Conservation (phyloP, 2,797 vertebrate species). For the Muscicapa comitata region DNA sequence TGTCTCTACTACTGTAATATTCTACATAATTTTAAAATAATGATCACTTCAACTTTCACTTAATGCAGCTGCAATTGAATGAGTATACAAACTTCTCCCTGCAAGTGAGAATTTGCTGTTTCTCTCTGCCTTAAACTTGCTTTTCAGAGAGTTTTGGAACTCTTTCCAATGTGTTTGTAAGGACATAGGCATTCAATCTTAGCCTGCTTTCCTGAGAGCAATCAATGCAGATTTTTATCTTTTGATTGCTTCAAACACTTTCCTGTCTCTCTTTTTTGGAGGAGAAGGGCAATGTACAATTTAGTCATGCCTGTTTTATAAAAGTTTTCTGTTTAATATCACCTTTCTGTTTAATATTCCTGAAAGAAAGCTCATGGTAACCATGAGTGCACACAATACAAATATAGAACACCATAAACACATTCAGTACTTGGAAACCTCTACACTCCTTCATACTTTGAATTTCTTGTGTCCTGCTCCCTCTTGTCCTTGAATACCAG, state of each 20-base stretch:
- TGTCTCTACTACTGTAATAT: not conserved
- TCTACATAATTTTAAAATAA: not conserved
- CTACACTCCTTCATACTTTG: not conserved
- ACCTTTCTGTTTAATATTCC: not conserved
- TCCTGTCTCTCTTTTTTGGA: not conserved
- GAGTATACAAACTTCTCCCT: not conserved
- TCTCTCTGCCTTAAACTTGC: not conserved
- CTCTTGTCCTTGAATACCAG: not conserved
- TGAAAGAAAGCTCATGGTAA: not conserved
- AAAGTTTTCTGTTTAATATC: not conserved
- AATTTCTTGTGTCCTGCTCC: not conserved
- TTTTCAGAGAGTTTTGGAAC: not conserved
- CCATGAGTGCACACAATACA: rapidly evolving
- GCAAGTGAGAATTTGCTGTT: not conserved
- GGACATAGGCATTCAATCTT: not conserved
- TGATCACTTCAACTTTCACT: not conserved
- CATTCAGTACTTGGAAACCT: not conserved
- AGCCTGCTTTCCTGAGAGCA: not conserved
- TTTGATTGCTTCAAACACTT: conserved; percentile 31
- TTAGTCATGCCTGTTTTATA: not conserved
- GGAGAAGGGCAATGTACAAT: not conserved
- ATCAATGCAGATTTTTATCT: conserved; percentile 50
- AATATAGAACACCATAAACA: not conserved
- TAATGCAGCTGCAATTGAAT: not conserved
- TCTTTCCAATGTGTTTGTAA: not conserved